Base-by-base conservation (phyloP, 2,888 invertebrate species). In the Cremastinae sp. region DNA sequence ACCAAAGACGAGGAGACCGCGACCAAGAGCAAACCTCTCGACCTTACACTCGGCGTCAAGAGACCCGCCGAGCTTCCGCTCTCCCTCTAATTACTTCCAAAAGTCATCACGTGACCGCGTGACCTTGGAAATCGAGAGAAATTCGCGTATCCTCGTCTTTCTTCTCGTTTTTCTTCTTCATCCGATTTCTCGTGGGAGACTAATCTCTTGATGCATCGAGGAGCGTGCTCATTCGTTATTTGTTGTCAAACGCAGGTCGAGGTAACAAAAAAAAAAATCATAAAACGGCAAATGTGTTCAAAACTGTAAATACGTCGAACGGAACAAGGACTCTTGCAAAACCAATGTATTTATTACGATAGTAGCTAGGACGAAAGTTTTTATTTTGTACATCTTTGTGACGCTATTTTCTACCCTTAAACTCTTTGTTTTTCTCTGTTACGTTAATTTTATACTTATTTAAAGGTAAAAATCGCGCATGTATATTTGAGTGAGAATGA, bases 21-120 rank as follows among this genome's bases (percentile, higher is more conserved):
- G 3, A 80, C 82, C 56, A 89, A 89, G 80, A 85, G 86, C 65
- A 89, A 87, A 75, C 89, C 89, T 0, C 71, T 89, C n/a, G 89
- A 89, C 51, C 74, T 89, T 20, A 89, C 88, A 2, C 78, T 89
- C 5, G 84, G 87, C 1, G 84, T 87, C 8, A 82, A 82, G 47
- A 88, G 87, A 87, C 87, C 87, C 0, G 78, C 86, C 8, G 87
- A 87, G 65, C 51, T 88, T 16, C 83, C 86, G 1, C 79, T 86
- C 16, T 81, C 85, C 20, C 70, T 85, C 56, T 85, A 80, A 83
- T 64, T 37, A 53, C 49, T 35, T 10, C 59, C n/a, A 37, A 18
- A 49, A 10, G 20, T 49, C 39, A 20, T 49, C 39, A 35, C 20
- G 28, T 2, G 14, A 28, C 37, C 20, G 45, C 45, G 45, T 37